A percentile compares a stretch with the other conserved stretches of the same genome.
These are phyloP conservation scores for Gavia stellata DNA, from an alignment of 2,113 vertebrate species.

Conservation along the genomic window DNA sequence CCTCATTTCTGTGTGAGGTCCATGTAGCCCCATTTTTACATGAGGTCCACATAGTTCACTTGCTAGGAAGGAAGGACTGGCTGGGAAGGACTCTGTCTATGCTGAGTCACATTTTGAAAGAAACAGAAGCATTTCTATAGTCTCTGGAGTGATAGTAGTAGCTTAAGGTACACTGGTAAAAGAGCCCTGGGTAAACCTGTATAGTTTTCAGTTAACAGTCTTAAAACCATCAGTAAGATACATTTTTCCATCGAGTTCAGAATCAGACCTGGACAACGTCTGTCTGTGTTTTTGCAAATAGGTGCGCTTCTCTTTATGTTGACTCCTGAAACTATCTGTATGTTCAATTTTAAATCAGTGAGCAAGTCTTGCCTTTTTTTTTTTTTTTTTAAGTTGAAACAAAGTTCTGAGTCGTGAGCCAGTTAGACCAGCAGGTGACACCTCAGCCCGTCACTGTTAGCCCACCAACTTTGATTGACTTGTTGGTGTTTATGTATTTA, in stretches of 20 bases:
- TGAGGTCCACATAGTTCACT: not conserved
- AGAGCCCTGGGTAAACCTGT: not conserved
- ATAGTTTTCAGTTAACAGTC: not conserved
- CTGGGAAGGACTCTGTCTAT: not conserved
- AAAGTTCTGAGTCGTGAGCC: not conserved
- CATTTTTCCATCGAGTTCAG: not conserved
- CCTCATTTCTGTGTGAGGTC: not conserved
- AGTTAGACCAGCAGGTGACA: not conserved
- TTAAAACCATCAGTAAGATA: not conserved
- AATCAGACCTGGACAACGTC: not conserved
- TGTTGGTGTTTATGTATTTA: not conserved
- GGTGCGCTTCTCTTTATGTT: not conserved
- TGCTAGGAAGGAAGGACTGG: not conserved
- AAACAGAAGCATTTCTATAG: not conserved
- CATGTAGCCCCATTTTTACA: not conserved
- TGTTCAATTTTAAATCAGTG: not conserved
- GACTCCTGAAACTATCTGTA: not conserved
- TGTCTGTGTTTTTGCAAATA: not conserved
- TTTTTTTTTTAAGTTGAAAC: not conserved
- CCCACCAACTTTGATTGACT: not conserved
- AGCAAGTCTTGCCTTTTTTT: not conserved
- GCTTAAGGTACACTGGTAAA: not conserved
- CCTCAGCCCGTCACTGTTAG: not conserved
- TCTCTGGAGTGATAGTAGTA: not conserved
- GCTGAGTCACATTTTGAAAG: not conserved